phyloP scores from a whole-genome alignment of 2,797 vertebrate species.

The Simalia tracyae region DNA sequence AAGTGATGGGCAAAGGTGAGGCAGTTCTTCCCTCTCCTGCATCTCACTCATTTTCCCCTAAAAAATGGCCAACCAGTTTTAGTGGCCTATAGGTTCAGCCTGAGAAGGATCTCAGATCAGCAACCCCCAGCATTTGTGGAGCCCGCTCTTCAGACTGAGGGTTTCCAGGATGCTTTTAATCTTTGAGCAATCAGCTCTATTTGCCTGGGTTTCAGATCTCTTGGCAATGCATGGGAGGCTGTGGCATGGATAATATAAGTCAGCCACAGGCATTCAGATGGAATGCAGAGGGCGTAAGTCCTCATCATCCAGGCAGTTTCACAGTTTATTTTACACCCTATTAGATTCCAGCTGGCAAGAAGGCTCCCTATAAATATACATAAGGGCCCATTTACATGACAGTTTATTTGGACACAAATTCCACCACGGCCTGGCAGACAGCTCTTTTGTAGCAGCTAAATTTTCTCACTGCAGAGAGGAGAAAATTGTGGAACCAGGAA shows the following conservation, averaged over 20 bases:
- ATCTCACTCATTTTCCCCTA: not conserved
- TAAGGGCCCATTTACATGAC: constrained; percentile 56
- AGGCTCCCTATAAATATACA: constrained; percentile 57
- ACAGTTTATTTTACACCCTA: constrained; percentile 59
- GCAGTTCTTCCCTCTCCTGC: not conserved
- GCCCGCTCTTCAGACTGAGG: not conserved
- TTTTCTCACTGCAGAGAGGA: not conserved
- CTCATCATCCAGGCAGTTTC: constrained; percentile 50
- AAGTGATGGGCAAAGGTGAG: not conserved
- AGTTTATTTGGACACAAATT: constrained; percentile 58
- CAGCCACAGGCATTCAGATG: not conserved
- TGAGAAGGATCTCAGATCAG: not conserved
- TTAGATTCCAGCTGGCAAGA: constrained; percentile 65
- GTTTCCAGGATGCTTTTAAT: not conserved
- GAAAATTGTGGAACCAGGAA: constrained; percentile 12
- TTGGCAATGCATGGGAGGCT: constrained; percentile 10
- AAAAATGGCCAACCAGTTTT: not conserved
- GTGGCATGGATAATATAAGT: not conserved
- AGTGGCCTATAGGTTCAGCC: not conserved
- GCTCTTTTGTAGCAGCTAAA: not conserved
- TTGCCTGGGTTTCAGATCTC: not conserved
- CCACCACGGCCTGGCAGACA: constrained; percentile 58
- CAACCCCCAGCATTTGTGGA: not conserved
- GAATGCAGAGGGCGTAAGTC: constrained; percentile 1
- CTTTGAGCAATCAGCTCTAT: not conserved